Evolutionary conservation across 2,113 vertebrate genomes (phyloP).

Genomic region (Tylochromis polylepis): DNA sequence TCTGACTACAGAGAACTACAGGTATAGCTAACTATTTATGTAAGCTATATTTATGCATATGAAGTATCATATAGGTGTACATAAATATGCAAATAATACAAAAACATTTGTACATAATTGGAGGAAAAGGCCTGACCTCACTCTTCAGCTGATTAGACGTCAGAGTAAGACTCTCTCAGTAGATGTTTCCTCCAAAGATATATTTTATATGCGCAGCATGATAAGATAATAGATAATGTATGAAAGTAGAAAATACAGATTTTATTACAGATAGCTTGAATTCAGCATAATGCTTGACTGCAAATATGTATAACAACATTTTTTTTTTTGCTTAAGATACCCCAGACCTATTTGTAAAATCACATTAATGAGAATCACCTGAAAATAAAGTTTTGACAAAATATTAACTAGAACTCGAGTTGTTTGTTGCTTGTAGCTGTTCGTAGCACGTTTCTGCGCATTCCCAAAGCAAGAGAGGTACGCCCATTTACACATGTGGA

Average conservation of each 20-base stretch:
- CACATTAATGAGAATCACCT: background rate
- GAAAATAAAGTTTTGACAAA: background rate
- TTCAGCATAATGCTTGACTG: background rate
- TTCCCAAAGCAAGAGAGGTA: background rate
- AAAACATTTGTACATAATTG: background rate
- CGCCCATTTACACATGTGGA: background rate
- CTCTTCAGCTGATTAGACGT: background rate
- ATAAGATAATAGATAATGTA: background rate
- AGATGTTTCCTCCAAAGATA: background rate
- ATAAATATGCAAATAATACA: background rate
- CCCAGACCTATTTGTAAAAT: background rate
- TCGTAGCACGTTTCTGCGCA: background rate
- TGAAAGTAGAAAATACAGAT: background rate
- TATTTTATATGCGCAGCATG: fast-evolving
- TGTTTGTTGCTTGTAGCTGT: background rate
- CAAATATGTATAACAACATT: background rate
- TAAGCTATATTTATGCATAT: background rate
- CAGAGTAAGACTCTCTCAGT: background rate
- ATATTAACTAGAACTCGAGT: background rate
- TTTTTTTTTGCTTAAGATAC: background rate
- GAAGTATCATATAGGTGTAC: fast-evolving
- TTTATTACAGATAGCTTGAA: background rate
- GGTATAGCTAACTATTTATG: background rate
- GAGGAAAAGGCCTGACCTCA: background rate
- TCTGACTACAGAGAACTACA: background rate